Base-by-base conservation (phyloP, 2,888 invertebrate genomes). In the Drosophila monieri region DNA sequence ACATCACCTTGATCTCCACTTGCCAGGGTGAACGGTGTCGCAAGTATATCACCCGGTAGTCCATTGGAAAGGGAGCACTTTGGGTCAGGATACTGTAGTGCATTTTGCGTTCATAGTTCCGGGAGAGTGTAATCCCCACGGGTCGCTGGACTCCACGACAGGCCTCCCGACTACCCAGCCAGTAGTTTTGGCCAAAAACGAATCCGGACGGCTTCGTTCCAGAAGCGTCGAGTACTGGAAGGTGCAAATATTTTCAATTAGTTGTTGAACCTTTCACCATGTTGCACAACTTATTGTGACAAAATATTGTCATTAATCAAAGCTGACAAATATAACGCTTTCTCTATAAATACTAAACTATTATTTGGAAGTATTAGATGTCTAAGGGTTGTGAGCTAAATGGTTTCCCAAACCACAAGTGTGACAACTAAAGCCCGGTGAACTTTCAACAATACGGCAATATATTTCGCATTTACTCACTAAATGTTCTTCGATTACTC, bases 121-220 rank as follows among this genome's bases (percentile, higher is more conserved):
- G 81, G 1, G 90, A 90, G 1, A 92, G 73, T 3, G 92, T 92
- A 2, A 92, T 83, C 18, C 81, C 80, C 1, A 90, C 80, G 0
- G 91, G 91, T 2, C 76, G 70, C 35, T 88, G 84, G 0, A 92
- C 80, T 5, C 93, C 92, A 0, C 85, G 71, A 75, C 94, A 94
- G n/a, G 93, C 92, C 21, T 89, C 89, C 15, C 90, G 91, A 25
- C 92, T 92, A 1, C 94, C 94, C 18, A 94, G 76, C 94, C 94
- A 94, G 49, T 92, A 93, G 88, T 94, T 94, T 71, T 94, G 93
- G 0, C 94, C 94, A 75, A 93, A 93, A 0, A 93, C 77, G 73
- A 94, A 94, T 1, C 94, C 94, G 0, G 93, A 77, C 1, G 90
- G 90, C 3, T 93, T 93, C 14, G 85, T 88, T 14, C 94, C 94